These are phyloP conservation scores for Rhagium mordax DNA, from an alignment of 2,888 invertebrate species.

Conservation along the genomic window DNA sequence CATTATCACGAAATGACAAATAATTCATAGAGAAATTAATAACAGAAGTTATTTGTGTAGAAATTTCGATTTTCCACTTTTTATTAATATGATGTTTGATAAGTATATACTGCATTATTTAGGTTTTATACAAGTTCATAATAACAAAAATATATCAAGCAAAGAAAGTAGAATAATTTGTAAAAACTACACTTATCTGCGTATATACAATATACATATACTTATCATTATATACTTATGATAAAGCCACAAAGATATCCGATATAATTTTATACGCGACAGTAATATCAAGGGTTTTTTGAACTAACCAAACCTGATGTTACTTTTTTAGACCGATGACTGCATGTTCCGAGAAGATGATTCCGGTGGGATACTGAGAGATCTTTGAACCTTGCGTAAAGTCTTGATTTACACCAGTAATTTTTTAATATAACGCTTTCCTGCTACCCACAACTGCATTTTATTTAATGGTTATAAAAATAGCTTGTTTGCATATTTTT, in stretches of 20 bases:
- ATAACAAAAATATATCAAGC: too few species aligned
- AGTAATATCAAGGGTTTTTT: not conserved
- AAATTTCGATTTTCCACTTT: too few species aligned
- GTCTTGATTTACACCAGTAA: conserved; percentile 15
- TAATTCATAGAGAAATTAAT: too few species aligned
- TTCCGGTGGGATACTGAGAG: not conserved
- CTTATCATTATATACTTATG: too few species aligned
- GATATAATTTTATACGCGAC: conserved; percentile 21
- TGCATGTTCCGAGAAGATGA: conserved; percentile 9
- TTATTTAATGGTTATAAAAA: conserved; percentile 3
- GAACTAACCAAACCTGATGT: conserved; percentile 8
- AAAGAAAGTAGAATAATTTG: too few species aligned
- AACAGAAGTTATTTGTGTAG: too few species aligned
- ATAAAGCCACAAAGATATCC: not conserved
- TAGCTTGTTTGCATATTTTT: conserved; percentile 7
- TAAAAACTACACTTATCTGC: too few species aligned
- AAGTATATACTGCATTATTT: too few species aligned
- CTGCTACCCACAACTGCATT: not conserved
- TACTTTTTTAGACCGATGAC: not conserved
- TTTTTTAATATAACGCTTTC: conserved; percentile 11
- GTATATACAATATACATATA: too few species aligned
- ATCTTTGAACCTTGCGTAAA: conserved; percentile 4
- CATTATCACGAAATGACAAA: too few species aligned
- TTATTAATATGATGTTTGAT: too few species aligned
- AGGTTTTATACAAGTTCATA: too few species aligned